Evolutionary conservation across 2,797 vertebrate species (phyloP).

Genomic region (Liasis olivaceus): DNA sequence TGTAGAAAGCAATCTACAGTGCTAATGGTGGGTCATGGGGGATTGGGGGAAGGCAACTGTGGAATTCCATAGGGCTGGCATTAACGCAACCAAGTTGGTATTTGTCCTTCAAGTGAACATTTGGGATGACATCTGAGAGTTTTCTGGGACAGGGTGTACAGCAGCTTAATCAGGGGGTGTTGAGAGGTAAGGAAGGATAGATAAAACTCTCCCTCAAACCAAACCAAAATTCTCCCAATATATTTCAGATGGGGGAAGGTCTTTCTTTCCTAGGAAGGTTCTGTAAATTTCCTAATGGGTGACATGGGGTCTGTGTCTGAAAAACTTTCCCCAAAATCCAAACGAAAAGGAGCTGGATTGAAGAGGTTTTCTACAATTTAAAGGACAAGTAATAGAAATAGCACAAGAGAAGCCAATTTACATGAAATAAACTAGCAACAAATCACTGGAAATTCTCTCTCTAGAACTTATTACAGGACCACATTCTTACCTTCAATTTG

Average conservation of each 20-base stretch:
- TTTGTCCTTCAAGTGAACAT: neutral
- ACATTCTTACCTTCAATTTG: neutral
- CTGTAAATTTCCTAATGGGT: neutral
- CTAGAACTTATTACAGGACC: neutral
- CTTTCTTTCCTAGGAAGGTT: neutral
- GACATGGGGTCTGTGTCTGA: neutral
- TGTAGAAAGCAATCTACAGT: neutral
- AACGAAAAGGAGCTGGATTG: neutral
- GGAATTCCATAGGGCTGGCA: neutral
- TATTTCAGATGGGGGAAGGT: no score
- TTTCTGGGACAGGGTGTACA: neutral
- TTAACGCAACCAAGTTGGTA: neutral
- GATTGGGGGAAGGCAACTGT: neutral
- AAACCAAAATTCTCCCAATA: neutral
- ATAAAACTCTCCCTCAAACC: neutral
- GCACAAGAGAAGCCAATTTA: neutral
- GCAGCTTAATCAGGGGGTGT: neutral
- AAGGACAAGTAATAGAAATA: constrained; percentile 14
- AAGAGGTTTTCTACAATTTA: neutral
- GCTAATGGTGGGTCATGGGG: neutral
- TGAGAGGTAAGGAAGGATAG: neutral
- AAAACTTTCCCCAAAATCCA: neutral
- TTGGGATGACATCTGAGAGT: neutral
- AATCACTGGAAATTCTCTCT: neutral
- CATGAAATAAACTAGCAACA: neutral